A percentile compares a stretch with the other conserved stretches of the same genome.
Conservation (phyloP, 2,888 invertebrate genomes). For the Noctua janthina region DNA sequence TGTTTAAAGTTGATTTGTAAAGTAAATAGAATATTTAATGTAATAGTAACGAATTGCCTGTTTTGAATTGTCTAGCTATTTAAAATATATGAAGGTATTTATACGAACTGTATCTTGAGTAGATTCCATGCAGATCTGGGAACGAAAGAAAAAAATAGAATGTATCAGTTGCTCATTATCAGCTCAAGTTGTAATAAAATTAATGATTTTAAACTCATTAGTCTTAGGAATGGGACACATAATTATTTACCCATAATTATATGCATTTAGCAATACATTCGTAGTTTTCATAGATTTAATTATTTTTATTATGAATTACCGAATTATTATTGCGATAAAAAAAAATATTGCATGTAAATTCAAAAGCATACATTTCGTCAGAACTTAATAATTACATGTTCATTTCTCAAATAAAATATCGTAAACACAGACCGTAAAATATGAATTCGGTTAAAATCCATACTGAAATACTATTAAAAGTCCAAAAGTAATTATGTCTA, state of each 20-base stretch:
- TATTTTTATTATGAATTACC: neutral
- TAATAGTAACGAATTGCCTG: conserved; percentile 18
- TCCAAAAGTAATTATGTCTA: neutral
- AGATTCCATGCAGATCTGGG: conserved; percentile 67
- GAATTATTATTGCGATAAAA: neutral
- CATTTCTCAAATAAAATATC: neutral
- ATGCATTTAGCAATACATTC: neutral
- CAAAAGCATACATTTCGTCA: neutral
- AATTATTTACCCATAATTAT: neutral
- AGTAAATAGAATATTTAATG: conserved; percentile 19
- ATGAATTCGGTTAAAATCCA: neutral
- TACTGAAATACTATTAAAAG: neutral
- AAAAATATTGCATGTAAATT: conserved; percentile 6
- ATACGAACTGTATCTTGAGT: conserved; percentile 69
- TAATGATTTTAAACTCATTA: neutral
- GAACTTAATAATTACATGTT: neutral
- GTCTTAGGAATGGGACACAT: neutral
- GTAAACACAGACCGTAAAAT: neutral
- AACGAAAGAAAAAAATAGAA: conserved; percentile 64
- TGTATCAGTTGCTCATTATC: conserved; percentile 59
- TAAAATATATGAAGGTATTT: conserved; percentile 43
- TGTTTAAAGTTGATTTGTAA: conserved; percentile 50
- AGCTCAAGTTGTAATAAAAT: conserved; percentile 26
- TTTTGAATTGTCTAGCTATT: conserved; percentile 36
- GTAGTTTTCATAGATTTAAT: neutral